Base-by-base conservation (phyloP, 2,113 vertebrate genomes). In the Chinchilla lanigera region DNA sequence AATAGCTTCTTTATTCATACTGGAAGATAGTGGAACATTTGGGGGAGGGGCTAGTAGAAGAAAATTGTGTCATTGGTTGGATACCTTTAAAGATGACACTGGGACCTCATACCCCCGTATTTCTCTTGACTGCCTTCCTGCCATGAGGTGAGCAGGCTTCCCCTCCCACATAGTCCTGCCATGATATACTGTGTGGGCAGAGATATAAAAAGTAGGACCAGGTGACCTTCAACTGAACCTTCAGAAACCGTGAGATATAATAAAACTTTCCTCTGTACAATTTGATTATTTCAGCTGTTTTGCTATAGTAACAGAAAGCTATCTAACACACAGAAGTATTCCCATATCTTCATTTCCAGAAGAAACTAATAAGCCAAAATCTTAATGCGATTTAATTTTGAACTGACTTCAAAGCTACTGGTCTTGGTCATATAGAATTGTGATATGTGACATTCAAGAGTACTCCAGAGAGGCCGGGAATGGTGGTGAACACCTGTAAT, bases 201-300 rank as follows among this genome's bases (percentile, higher is more conserved):
- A 50, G 10, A 1, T 11, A 33, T 8, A 44, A 58, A 30, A 24
- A 47, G 0, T 4, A 16, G 84, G 4, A 2, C 2, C 63, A 88
- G 30, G 14, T n/a, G 11, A 6, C 22, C 28, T 10, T 5, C 0
- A 0, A 52, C 24, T 24, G 54, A 60, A 84, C 12, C 0, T 1
- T 71, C 65, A 69, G 35, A 38, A 38, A 3, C 1, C 56, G 6
- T 47, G 30, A 81, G 20, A 4, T 5, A 19, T 7, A 88, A 81
- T 33, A 69, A 50, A 20, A 0, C 5, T 1, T 56, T 67, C 65
- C 30, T 10, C 24, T 12, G n/a, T 47, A 22, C 0, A 61, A 60
- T 9, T 69, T 87, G 3, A 22, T 69, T 47, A 78, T 78, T 50
- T 44, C 38, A 56, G 1, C 3, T 69, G 7, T 28, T 86, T 56